Evolutionary conservation across 2,113 vertebrate species (phyloP).

Genomic region (Tretioscincus oriximinensis): DNA sequence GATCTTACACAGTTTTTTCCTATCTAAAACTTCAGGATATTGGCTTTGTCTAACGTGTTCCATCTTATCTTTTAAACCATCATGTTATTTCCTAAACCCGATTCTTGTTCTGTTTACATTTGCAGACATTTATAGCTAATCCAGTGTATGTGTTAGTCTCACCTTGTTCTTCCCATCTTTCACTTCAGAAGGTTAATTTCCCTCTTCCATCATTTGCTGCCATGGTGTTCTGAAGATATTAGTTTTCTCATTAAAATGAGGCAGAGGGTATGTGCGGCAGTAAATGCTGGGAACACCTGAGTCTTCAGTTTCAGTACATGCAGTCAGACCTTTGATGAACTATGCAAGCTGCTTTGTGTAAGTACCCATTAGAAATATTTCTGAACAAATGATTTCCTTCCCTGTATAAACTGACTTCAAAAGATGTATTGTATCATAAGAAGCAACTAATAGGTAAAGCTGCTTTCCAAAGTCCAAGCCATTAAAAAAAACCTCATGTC

Average conservation of each 20-base stretch:
- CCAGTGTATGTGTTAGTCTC: not conserved
- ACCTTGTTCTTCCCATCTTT: not conserved
- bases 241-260: not conserved
- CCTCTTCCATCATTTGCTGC: not conserved
- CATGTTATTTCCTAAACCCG: not conserved
- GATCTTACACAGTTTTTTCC: not conserved
- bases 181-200: not conserved
- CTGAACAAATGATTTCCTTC: slow-evolving; percentile 14
- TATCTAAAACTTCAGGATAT: not conserved
- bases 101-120: not conserved
- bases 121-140: not conserved
- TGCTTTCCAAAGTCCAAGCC: not conserved
- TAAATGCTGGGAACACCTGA: not conserved
- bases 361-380: slow-evolving; percentile 30
- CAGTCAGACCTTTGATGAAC: not conserved
- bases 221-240: not conserved
- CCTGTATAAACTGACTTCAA: slow-evolving; percentile 19
- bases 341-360: not conserved
- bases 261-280: not conserved
- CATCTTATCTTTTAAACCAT: not conserved
- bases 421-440: slow-evolving; percentile 31
- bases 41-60: not conserved
- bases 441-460: slow-evolving; percentile 23
- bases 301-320: slow-evolving; percentile 10
- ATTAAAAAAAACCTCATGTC: slow-evolving; percentile 11